Evolutionary conservation across 2,113 vertebrate species (phyloP).

Genomic region (Porphyrio hochstetteri): DNA sequence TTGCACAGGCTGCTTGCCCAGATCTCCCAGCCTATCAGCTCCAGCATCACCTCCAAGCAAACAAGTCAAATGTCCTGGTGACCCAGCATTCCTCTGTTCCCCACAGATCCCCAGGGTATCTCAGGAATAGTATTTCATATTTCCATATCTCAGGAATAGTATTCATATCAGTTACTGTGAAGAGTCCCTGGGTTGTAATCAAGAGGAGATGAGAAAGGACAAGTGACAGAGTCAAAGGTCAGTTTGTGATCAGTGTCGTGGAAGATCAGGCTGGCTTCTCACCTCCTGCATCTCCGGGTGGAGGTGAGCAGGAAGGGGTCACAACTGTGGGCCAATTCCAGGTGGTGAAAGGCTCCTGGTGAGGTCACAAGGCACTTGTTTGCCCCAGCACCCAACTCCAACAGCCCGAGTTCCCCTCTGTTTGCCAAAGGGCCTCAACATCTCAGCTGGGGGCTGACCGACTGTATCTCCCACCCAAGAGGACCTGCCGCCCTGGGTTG

Average conservation of each 20-base stretch:
- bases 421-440: not conserved
- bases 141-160: not conserved
- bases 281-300: not conserved
- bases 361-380: not conserved
- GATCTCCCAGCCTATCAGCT: not conserved
- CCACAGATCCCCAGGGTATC: not conserved
- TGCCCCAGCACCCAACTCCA: not conserved
- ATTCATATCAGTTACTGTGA: not conserved
- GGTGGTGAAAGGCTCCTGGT: not conserved
- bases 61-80: accelerated
- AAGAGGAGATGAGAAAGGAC: not conserved
- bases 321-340: not conserved
- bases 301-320: not conserved
- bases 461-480: not conserved
- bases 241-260: not conserved
- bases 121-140: not conserved
- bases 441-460: not conserved
- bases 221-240: not conserved
- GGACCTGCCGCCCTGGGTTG: accelerated
- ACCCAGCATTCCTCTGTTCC: not conserved
- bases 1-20: not conserved
- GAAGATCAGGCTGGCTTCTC: not conserved
- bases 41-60: not conserved
- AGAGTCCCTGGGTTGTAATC: not conserved
- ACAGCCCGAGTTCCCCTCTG: accelerated